A percentile compares a stretch with the other conserved stretches of the same genome.
Conservation (phyloP, 1,140 invertebrate species). For the Caenorhabditis latens region DNA sequence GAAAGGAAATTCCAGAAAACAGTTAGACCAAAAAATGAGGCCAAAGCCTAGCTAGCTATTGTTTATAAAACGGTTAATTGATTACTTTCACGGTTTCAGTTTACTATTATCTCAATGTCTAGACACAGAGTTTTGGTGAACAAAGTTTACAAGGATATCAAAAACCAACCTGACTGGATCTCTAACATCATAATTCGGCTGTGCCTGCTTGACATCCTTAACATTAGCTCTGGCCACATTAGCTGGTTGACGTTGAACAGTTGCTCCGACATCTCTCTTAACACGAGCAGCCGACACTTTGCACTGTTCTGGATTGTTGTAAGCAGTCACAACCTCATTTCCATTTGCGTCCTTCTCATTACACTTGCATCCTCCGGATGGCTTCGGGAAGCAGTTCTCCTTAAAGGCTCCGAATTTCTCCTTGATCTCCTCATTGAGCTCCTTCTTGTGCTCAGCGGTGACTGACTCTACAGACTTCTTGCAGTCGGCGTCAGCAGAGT, state of each 20-base stretch:
- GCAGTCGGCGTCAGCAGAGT: conserved; percentile 59
- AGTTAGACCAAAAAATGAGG: too few relatives aligned
- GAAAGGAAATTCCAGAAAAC: too few relatives aligned
- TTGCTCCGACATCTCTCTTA: conserved; percentile 62
- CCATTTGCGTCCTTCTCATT: conserved; percentile 68
- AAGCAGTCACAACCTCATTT: conserved; percentile 65
- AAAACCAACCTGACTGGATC: conserved; percentile 60
- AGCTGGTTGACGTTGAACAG: conserved; percentile 29
- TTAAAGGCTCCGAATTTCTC: conserved; percentile 69
- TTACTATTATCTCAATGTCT: too few relatives aligned
- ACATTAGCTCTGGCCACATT: conserved; percentile 38
- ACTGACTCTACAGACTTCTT: conserved; percentile 59
- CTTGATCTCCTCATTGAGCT: conserved; percentile 65
- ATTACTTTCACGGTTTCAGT: too few relatives aligned
- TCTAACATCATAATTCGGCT: conserved; percentile 62
- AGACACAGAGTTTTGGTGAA: too few relatives aligned
- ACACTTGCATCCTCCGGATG: conserved; percentile 67
- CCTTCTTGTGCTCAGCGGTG: conserved; percentile 64
- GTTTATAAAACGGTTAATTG: too few relatives aligned
- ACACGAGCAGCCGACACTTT: conserved; percentile 52
- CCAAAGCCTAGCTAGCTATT: too few relatives aligned
- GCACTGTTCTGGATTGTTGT: conserved; percentile 61
- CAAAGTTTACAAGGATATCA: background rate
- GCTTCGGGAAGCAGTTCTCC: conserved; percentile 71
- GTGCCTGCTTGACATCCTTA: background rate